phyloP scores from a whole-genome alignment of 2,113 vertebrate species.

The Sphaerodactylus townsendi region DNA sequence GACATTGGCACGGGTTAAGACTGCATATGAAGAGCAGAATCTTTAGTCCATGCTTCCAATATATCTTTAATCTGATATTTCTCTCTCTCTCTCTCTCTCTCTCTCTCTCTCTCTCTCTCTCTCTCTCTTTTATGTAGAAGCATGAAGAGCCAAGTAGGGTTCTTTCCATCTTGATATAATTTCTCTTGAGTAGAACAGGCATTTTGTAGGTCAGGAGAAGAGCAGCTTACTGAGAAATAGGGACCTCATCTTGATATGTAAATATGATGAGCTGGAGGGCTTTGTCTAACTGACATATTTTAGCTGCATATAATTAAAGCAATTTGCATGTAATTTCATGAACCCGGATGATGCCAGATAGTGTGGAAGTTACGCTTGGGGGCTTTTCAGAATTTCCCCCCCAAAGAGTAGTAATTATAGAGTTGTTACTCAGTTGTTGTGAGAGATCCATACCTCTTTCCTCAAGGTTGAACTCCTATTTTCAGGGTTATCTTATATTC shows the following conservation, averaged over 20 bases:
- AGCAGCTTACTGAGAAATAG: constrained; percentile 28
- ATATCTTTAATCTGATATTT: not conserved
- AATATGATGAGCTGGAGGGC: constrained; percentile 27
- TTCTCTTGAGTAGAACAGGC: constrained; percentile 11
- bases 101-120: not conserved
- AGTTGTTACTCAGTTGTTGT: constrained; percentile 11
- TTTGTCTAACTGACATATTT: constrained; percentile 30
- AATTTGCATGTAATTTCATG: constrained; percentile 41
- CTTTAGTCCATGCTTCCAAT: constrained; percentile 1
- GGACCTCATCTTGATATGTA: constrained; percentile 35
- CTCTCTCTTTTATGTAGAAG: constrained; percentile 7
- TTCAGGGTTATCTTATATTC: not conserved
- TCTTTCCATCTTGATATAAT: constrained; percentile 24
- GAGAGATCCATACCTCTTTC: constrained; percentile 2
- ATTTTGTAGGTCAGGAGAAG: constrained; percentile 14
- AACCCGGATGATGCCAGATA: constrained; percentile 33
- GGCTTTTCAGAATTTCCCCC: not conserved
- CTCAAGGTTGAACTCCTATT: constrained; percentile 7
- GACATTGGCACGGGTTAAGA: not conserved
- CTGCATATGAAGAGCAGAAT: not conserved
- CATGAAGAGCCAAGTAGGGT: not conserved
- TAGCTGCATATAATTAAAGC: constrained; percentile 35
- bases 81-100: too few species aligned
- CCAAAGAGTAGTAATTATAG: constrained; percentile 17
- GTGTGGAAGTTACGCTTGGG: constrained; percentile 26